phyloP scores from a whole-genome alignment of 2,888 invertebrate genomes.

The Drosophila diplacantha region DNA sequence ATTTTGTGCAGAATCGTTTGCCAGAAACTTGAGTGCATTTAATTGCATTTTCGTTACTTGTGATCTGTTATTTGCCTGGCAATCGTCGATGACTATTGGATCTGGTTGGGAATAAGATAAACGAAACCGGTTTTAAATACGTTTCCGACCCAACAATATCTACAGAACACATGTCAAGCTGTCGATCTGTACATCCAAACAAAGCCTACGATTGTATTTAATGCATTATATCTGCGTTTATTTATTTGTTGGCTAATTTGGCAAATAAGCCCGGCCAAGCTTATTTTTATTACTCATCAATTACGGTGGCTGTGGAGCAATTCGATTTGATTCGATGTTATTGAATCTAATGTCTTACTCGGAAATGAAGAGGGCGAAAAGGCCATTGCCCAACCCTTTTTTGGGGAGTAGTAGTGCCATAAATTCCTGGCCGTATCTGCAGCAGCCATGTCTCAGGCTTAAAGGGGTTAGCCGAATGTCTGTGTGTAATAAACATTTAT shows the following conservation, averaged over 20 bases:
- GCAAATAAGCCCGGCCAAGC: slow-evolving; percentile 4
- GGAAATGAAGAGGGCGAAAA: not conserved
- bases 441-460: slow-evolving; percentile 19
- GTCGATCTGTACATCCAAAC: slow-evolving; percentile 8
- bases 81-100: slow-evolving; percentile 10
- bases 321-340: slow-evolving; percentile 22
- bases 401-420: slow-evolving; percentile 4
- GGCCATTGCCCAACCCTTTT: slow-evolving; percentile 1
- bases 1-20: slow-evolving; percentile 14
- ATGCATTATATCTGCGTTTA: slow-evolving; percentile 7
- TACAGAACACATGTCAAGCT: slow-evolving; percentile 11
- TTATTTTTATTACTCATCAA: slow-evolving; percentile 41
- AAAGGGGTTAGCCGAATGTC: slow-evolving; percentile 38
- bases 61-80: slow-evolving; percentile 31
- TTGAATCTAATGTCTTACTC: slow-evolving; percentile 34
- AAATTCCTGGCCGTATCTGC: slow-evolving; percentile 27
- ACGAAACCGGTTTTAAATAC: slow-evolving; percentile 61
- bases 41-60: slow-evolving; percentile 52
- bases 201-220: slow-evolving; percentile 7
- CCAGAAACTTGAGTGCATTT: slow-evolving; percentile 26
- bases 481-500: slow-evolving; percentile 38
- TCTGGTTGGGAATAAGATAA: slow-evolving; percentile 8
- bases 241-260: slow-evolving; percentile 23
- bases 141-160: slow-evolving; percentile 32
- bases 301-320: slow-evolving; percentile 17